Evolutionary conservation across 1,140 invertebrate genomes (phyloP).

Genomic region (Triops longicaudatus): DNA sequence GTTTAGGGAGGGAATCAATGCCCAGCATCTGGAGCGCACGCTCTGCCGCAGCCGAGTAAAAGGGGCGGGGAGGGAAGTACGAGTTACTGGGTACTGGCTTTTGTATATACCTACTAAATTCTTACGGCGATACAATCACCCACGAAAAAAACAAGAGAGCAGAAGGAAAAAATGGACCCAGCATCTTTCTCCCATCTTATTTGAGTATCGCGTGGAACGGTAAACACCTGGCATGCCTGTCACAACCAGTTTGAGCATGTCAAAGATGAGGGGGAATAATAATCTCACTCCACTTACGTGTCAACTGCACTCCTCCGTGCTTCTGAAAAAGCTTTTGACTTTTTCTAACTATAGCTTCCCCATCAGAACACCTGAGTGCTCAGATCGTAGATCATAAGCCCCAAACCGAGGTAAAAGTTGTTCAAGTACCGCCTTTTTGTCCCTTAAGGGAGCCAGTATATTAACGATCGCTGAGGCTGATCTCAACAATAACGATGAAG

Average conservation of each 20-base stretch:
- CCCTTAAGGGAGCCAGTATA: neutral
- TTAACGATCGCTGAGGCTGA: neutral
- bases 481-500: neutral
- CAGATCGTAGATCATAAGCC: neutral
- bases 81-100: neutral
- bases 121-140: too few species aligned
- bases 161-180: neutral
- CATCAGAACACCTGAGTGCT: neutral
- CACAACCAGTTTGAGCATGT: neutral
- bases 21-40: neutral
- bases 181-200: neutral
- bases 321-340: neutral
- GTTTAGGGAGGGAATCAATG: neutral
- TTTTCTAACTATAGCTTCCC: neutral
- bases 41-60: constrained; percentile 13
- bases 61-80: neutral
- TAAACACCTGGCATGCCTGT: neutral
- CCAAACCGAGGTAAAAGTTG: neutral
- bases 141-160: too few species aligned
- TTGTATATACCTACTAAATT: neutral
- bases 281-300: neutral
- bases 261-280: neutral
- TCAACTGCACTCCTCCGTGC: neutral
- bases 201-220: neutral
- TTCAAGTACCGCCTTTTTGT: neutral